Evolutionary conservation across 1,140 invertebrate species (phyloP).

Genomic region (Matsumurasca onukii): DNA sequence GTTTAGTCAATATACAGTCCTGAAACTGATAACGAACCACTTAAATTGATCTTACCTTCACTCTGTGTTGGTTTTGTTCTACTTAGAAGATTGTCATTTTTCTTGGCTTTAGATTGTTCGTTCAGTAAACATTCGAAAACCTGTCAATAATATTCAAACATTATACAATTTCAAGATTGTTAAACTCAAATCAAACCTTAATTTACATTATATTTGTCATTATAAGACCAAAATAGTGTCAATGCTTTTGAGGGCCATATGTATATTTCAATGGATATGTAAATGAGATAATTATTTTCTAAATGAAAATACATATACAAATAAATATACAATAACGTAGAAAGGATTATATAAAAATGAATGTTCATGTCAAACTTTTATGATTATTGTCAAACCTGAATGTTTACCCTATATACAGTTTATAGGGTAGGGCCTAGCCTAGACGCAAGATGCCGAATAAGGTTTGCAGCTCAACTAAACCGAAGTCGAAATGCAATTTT

Average conservation of each 20-base stretch:
- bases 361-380: background rate
- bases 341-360: background rate
- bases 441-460: background rate
- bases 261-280: too few species aligned
- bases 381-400: background rate
- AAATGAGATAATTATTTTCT: too few species aligned
- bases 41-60: background rate
- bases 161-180: too few species aligned
- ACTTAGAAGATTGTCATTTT: background rate
- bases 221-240: too few species aligned
- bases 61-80: conserved; percentile 2
- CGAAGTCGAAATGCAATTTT: background rate
- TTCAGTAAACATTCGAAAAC: background rate
- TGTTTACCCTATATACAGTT: background rate
- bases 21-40: background rate
- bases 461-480: background rate
- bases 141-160: too few species aligned
- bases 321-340: too few species aligned
- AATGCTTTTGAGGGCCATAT: too few species aligned
- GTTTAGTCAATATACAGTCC: background rate
- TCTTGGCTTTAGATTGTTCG: background rate
- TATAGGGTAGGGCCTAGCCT: background rate
- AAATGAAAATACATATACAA: too few species aligned
- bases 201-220: too few species aligned
- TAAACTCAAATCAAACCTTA: too few species aligned